Base-by-base conservation (phyloP, 2,888 invertebrate genomes). In the Congeria kusceri region DNA sequence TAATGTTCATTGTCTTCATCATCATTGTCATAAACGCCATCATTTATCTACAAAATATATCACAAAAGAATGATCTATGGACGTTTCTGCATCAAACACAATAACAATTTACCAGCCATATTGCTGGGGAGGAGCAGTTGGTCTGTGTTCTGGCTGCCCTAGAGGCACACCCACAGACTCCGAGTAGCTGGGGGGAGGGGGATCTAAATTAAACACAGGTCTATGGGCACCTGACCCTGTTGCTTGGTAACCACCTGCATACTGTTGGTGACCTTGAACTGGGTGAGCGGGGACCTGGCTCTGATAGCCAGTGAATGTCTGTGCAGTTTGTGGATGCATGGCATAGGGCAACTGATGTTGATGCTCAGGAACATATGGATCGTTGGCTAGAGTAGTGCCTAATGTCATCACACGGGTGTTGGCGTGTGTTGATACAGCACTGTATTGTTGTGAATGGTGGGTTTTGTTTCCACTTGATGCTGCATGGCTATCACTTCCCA, bases 141-240 rank as follows among this genome's bases (percentile, higher is more conserved):
- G 39, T 57, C 57, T 47, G 39, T 25, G 20, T 11, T 53, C 53
- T 25, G 29, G 15, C 27, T 46, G 57, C 7, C 15, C 49, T 39
- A 49, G 69, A 29, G 44, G 32, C 20, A 73, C 44, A 25, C 61
- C 32, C 29, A 70, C 53, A 20, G 79, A 77, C 49, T 83, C 70
- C 57, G 66, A 59, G 59, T 83, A 83, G 39, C 56, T 71, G 23
- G 83, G 83, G n/a, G 83, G 83, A n/a, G 83, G 83, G 15, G 82
- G 76, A 32, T 82, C 82, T 59, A 29, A 29, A 23, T 72, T 72
- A 29, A 63, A 65, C 18, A 65, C 68, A 47, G 67, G 73, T 63
- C 68, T 73, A 66, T 82, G 56, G 32, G 82, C 69, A 49, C 82
- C 76, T 20, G 78, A 27, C 28, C 23, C 18, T 59, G 68, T 13